Evolutionary conservation across 1,140 invertebrate species (phyloP).

Genomic region (Reticulitermes speratus): DNA sequence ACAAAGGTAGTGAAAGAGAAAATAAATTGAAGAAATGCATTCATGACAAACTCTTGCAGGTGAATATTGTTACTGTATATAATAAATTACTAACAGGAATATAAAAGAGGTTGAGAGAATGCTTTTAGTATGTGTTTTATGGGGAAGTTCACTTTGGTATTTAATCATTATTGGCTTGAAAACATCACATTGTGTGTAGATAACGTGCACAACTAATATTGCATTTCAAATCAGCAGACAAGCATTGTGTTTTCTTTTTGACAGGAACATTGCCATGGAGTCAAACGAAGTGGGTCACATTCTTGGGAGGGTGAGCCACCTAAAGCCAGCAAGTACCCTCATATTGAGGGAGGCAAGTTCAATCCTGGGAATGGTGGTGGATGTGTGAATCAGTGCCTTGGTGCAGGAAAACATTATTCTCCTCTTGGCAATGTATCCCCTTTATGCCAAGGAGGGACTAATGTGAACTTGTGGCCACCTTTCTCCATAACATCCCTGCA

Average conservation of each 20-base stretch:
- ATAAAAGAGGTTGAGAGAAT: no score
- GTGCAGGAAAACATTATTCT: neutral
- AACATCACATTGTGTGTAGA: no score
- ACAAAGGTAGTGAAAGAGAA: constrained; percentile 49
- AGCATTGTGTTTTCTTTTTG: constrained; percentile 21
- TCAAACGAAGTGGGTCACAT: constrained; percentile 57
- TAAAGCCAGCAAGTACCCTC: constrained; percentile 54
- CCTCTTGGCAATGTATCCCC: neutral
- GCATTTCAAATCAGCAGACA: neutral
- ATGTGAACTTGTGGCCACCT: constrained; percentile 60
- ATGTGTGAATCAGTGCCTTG: neutral
- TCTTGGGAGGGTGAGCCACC: constrained; percentile 57
- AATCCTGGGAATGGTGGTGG: neutral
- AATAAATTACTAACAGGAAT: neutral
- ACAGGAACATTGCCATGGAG: constrained; percentile 46
- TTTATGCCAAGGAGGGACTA: constrained; percentile 32
- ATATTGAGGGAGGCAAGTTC: constrained; percentile 13
- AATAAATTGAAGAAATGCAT: constrained; percentile 47
- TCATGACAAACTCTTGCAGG: constrained; percentile 37
- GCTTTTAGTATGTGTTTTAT: no score
- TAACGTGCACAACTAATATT: neutral
- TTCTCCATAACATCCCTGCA: constrained; percentile 52
- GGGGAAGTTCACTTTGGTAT: no score
- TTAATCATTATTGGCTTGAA: no score
- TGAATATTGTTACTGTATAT: neutral